Evolutionary conservation across 2,888 invertebrate species (phyloP), one percentile per base, ranked within the genome.

Genomic region (Trissolcus brochymenae): DNA sequence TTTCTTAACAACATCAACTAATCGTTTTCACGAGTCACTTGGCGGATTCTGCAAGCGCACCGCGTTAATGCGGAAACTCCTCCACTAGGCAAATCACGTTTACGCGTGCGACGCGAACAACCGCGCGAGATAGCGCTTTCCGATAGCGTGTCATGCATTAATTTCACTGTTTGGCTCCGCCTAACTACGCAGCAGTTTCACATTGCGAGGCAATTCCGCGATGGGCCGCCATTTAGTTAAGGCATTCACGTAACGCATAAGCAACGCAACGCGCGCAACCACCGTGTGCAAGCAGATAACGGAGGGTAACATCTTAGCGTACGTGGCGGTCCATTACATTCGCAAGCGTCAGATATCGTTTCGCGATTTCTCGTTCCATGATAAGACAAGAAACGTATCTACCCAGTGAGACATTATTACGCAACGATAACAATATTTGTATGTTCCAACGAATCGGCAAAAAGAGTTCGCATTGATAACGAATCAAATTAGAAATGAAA

Each of bases 201-300:
- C 72, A 79, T 75, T 46, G 73, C 43, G 21, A 79, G 81, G 82
- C 81, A 75, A 71, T 66, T 71, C 76, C 43, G 66, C 73, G 70
- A 78, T 77, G 78, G 61, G 81, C 73, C 73, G 68, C 84, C 83
- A 82, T 84, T 88, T 87, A 84, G 83, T 87, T 87, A 88, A 88
- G 86, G 86, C 84, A 87, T 88, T 88, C 88, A 88, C 88, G 88
- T 88, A 88, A 87, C 88, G 84, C 87, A 87, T 88, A 88, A 88
- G 88, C 87, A 87, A 87, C 84, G 70, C 81, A 83, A 79, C 81
- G 84, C 84, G 84, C 85, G 85, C 87, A 86, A 81, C 84, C 85
- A 86, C 86, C 86, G 87, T 87, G 87, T 87, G 87, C 88, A 86
- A 86, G 84, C 83, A 88, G 88, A 88, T 88, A 88, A 88, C 86